Conservation (phyloP, 2,113 vertebrate genomes). For the Puntigrus tetrazona region DNA sequence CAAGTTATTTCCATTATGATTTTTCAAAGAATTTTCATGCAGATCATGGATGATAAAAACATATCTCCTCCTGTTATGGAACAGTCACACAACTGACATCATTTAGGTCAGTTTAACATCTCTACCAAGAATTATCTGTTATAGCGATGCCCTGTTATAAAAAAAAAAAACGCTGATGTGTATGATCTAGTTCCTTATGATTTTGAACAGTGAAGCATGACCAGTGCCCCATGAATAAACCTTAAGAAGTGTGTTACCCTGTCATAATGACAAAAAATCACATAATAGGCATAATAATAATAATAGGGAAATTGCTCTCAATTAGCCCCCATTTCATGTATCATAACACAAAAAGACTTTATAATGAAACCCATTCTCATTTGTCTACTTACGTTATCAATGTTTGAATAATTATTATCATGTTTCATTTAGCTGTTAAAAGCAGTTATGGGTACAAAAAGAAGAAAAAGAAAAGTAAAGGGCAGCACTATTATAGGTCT, state of each 20-base stretch:
- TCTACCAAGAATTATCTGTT: background rate
- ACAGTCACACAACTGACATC: background rate
- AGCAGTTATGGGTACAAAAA: background rate
- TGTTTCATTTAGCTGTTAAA: background rate
- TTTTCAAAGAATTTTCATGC: background rate
- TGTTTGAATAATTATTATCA: conserved; percentile 16
- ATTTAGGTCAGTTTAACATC: background rate
- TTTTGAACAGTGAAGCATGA: conserved; percentile 1
- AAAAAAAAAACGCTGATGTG: too few relatives aligned
- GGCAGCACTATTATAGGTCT: background rate
- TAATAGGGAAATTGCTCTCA: conserved; percentile 5
- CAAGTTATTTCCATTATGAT: too few relatives aligned
- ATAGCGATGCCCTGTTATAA: background rate
- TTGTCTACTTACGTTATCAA: background rate
- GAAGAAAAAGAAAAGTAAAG: background rate
- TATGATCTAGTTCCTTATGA: background rate
- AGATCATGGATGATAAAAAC: background rate
- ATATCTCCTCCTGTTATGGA: background rate
- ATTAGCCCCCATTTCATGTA: background rate
- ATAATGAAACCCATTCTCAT: background rate
- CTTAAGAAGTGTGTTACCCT: background rate
- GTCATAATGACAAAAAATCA: background rate
- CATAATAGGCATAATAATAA: conserved; percentile 2
- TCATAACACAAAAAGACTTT: background rate
- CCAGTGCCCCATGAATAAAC: background rate